phyloP scores from a whole-genome alignment of 2,113 vertebrate genomes.

The Hyperopisus bebe region DNA sequence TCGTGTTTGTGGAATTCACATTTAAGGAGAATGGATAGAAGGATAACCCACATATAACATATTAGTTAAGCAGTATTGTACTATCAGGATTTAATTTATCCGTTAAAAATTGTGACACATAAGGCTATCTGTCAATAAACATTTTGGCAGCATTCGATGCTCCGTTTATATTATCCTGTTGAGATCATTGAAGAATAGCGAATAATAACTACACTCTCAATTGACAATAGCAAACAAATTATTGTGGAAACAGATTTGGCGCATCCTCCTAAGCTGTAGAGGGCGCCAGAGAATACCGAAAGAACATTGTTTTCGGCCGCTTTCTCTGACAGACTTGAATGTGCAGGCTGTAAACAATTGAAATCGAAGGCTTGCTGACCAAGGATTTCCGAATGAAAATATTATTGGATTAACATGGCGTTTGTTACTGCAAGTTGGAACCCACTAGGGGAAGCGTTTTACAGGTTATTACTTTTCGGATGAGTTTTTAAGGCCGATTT shows the following conservation, averaged over 20 bases:
- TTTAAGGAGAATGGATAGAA: background rate
- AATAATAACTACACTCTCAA: background rate
- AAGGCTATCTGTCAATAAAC: background rate
- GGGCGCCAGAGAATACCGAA: background rate
- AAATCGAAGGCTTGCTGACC: background rate
- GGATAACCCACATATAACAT: background rate
- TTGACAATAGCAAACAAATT: background rate
- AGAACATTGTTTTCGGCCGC: background rate
- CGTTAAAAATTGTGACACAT: background rate
- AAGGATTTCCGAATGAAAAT: background rate
- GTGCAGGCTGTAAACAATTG: background rate
- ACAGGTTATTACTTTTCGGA: constrained; percentile 35
- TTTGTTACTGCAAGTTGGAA: constrained; percentile 49
- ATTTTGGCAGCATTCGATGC: background rate
- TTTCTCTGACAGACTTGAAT: background rate
- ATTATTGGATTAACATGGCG: constrained; percentile 31
- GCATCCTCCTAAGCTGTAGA: background rate
- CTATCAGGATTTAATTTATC: background rate
- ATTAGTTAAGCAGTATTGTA: background rate
- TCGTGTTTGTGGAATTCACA: background rate
- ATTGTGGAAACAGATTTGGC: background rate
- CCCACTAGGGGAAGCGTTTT: constrained; percentile 42
- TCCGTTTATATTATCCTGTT: background rate
- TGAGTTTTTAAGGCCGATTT: background rate
- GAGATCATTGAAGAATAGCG: background rate